These are phyloP conservation scores for Fragariocoptes setiger DNA, from an alignment of 1,140 invertebrate genomes.

Conservation along the genomic window DNA sequence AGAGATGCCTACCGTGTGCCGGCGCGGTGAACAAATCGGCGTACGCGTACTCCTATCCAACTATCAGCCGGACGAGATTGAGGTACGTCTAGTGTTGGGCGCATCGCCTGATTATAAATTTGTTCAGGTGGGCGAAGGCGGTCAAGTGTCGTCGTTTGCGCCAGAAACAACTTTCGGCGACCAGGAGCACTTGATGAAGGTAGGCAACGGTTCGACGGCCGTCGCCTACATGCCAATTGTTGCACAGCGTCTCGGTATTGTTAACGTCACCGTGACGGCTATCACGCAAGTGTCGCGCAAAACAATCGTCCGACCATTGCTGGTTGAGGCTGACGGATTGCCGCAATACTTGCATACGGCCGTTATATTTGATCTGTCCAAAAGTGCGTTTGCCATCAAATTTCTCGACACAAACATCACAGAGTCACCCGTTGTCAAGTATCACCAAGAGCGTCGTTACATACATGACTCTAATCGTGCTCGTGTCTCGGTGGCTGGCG, in stretches of 20 bases:
- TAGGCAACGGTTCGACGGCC: slow-evolving; percentile 27
- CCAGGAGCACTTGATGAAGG: slow-evolving; percentile 71
- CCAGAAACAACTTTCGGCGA: slow-evolving; percentile 58
- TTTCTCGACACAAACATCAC: slow-evolving; percentile 82
- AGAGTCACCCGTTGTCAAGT: slow-evolving; percentile 56
- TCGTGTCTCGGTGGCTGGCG: slow-evolving; percentile 54
- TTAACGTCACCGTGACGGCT: slow-evolving; percentile 46
- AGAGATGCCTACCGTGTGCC: slow-evolving; percentile 48
- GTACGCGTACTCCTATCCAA: slow-evolving; percentile 73
- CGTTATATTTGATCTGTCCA: slow-evolving; percentile 59
- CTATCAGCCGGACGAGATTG: slow-evolving; percentile 43
- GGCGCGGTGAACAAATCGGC: slow-evolving; percentile 72
- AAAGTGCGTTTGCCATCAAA: slow-evolving; percentile 59
- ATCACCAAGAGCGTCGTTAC: slow-evolving; percentile 56
- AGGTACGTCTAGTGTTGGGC: slow-evolving; percentile 35
- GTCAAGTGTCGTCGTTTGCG: slow-evolving; percentile 33
- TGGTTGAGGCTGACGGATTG: slow-evolving; percentile 62
- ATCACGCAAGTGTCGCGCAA: slow-evolving; percentile 53
- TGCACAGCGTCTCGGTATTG: slow-evolving; percentile 37
- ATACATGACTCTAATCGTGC: slow-evolving; percentile 73
- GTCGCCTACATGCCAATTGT: slow-evolving; percentile 63
- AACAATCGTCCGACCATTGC: slow-evolving; percentile 30
- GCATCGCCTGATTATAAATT: slow-evolving; percentile 65
- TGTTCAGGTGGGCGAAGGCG: slow-evolving; percentile 65
- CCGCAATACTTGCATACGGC: slow-evolving; percentile 69